phyloP scores from a whole-genome alignment of 2,888 invertebrate species.

The Drosophila macrospina region DNA sequence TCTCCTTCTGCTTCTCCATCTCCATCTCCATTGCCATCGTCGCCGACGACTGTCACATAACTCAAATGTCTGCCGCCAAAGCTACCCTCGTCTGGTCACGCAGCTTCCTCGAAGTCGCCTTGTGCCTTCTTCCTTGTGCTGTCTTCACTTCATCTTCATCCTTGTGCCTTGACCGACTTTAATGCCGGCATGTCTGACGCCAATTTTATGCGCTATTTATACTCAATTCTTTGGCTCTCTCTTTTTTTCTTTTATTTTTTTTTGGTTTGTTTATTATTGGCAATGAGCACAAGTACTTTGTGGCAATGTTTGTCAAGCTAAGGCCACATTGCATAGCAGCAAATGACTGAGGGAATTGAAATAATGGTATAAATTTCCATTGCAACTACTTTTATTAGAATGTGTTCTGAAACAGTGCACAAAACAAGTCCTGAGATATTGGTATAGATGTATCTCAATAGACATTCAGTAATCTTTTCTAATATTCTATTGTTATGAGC shows the following conservation, averaged over 20 bases:
- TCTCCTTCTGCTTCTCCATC: constrained; percentile 3
- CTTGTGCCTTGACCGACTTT: constrained; percentile 75
- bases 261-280: background rate
- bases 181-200: constrained; percentile 82
- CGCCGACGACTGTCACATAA: constrained; percentile 74
- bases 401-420: background rate
- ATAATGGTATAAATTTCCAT: background rate
- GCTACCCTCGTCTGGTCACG: constrained; percentile 75
- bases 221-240: constrained; percentile 8
- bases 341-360: background rate
- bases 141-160: constrained; percentile 24
- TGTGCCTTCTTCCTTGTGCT: constrained; percentile 29
- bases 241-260: background rate
- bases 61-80: constrained; percentile 79
- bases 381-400: background rate
- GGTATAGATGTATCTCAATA: no score
- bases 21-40: constrained; percentile 13
- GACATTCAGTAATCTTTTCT: no score
- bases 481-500: no score
- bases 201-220: constrained; percentile 75
- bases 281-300: constrained; percentile 18
- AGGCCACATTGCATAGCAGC: background rate
- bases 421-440: no score
- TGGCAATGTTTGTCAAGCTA: constrained; percentile 10
- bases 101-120: constrained; percentile 51